Conservation (phyloP, 92 coral and sea anemone genomes). For the Porites cylindrica region DNA sequence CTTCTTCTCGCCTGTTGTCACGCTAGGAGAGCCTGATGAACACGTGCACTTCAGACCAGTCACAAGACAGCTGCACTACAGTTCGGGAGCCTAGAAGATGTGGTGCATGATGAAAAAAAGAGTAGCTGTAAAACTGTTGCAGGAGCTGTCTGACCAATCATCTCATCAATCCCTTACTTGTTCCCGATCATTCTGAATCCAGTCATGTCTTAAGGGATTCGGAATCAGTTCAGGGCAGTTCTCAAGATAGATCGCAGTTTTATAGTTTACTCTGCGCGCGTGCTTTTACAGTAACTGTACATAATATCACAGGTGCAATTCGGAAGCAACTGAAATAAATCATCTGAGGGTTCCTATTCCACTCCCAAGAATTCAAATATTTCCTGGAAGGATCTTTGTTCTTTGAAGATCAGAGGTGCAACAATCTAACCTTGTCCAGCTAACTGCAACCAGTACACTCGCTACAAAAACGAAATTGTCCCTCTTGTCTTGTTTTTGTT, state of each 20-base stretch:
- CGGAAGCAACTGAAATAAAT: conserved; percentile 37
- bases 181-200: conserved; percentile 44
- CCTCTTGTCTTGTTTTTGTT: no score
- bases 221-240: conserved; percentile 36
- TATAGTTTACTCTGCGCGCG: conserved; percentile 51
- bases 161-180: conserved; percentile 55
- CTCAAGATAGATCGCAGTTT: conserved; percentile 54
- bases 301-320: conserved; percentile 35
- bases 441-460: no score
- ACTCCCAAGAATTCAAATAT: conserved; percentile 33
- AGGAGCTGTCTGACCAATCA: conserved; percentile 59
- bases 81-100: conserved; percentile 30
- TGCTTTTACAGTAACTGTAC: conserved; percentile 41
- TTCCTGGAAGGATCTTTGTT: conserved; percentile 34
- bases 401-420: conserved; percentile 35
- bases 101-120: conserved; percentile 39
- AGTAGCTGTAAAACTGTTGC: conserved; percentile 52
- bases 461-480: no score
- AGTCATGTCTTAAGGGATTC: conserved; percentile 49
- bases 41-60: conserved; percentile 53
- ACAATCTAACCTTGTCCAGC: conserved; percentile 14
- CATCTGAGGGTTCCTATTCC: conserved; percentile 60
- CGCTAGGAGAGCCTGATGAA: no score
- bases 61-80: conserved; percentile 37
- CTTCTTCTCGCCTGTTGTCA: no score